Conservation (phyloP, 1,140 invertebrate species). For the Solenopsis invicta region DNA sequence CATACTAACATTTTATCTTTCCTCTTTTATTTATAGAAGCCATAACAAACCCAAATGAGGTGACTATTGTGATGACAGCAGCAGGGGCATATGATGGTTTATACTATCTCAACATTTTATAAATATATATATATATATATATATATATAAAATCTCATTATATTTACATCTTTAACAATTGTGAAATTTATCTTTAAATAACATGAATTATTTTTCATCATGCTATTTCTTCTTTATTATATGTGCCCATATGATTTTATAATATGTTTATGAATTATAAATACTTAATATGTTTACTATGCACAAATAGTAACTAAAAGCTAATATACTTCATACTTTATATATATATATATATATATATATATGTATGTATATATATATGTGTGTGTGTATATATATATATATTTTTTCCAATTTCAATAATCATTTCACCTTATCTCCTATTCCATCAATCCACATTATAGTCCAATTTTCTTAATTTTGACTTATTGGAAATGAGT, state of each 20-base stretch:
- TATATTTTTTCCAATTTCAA: background rate
- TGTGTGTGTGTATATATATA: no score
- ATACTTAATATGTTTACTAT: background rate
- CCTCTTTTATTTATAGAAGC: slow-evolving; percentile 47
- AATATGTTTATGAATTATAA: slow-evolving; percentile 2
- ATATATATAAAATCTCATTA: background rate
- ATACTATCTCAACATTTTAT: background rate
- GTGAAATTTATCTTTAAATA: background rate
- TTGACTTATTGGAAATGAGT: background rate
- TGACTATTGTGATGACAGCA: slow-evolving; percentile 21
- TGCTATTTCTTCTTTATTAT: background rate
- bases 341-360: background rate
- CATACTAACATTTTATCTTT: slow-evolving; percentile 28
- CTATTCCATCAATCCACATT: background rate
- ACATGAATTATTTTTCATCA: slow-evolving; percentile 21
- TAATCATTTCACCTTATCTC: background rate
- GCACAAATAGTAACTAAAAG: background rate
- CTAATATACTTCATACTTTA: background rate
- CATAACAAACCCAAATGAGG: background rate
- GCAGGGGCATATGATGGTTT: slow-evolving; percentile 17
- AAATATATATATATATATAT: background rate
- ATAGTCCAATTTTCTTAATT: background rate
- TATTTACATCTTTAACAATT: background rate
- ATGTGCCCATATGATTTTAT: background rate
- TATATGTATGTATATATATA: no score